phyloP scores from a whole-genome alignment of 2,888 invertebrate genomes.

The Idaea aversata region DNA sequence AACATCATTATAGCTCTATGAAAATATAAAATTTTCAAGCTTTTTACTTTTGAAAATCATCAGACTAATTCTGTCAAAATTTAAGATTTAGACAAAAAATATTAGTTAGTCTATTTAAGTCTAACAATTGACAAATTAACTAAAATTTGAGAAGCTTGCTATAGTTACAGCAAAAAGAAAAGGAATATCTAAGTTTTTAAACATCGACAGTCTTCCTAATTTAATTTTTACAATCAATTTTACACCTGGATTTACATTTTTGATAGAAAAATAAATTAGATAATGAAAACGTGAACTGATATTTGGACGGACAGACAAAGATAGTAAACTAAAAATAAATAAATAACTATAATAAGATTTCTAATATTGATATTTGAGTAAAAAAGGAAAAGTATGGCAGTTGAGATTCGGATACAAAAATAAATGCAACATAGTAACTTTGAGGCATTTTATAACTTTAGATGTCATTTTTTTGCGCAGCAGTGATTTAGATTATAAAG shows the following conservation, averaged over 20 bases:
- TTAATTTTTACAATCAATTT: constrained; percentile 66
- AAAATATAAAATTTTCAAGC: constrained; percentile 8
- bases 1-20: constrained; percentile 16
- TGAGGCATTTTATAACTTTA: neutral
- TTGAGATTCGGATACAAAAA: constrained; percentile 11
- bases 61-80: constrained; percentile 19
- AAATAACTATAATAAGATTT: constrained; percentile 32
- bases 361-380: constrained; percentile 6
- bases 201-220: constrained; percentile 68
- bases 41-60: neutral
- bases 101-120: constrained; percentile 24
- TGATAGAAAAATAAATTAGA: constrained; percentile 32
- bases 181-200: constrained; percentile 48
- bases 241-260: constrained; percentile 61
- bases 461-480: neutral
- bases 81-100: neutral
- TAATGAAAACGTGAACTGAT: constrained; percentile 43
- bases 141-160: constrained; percentile 49
- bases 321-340: constrained; percentile 49
- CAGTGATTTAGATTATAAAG: neutral
- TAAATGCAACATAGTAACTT: constrained; percentile 7
- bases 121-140: constrained; percentile 65
- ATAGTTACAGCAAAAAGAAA: constrained; percentile 64
- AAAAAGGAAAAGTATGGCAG: neutral
- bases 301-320: constrained; percentile 76